Evolutionary conservation across 2,113 vertebrate genomes (phyloP).

Genomic region (Otus sunia): DNA sequence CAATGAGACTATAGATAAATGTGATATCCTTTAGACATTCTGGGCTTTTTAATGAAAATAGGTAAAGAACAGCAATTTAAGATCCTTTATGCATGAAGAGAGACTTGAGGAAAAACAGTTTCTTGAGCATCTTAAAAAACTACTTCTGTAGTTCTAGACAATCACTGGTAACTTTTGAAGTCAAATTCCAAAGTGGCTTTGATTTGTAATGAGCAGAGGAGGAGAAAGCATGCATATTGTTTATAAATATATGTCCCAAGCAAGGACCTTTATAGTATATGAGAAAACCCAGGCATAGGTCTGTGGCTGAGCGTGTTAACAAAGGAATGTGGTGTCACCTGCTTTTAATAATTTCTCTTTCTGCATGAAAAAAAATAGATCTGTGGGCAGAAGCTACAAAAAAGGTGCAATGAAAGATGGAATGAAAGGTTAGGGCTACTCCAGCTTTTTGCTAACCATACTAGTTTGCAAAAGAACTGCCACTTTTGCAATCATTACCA

Average conservation of each 20-base stretch:
- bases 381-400: neutral
- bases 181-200: neutral
- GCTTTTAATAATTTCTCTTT: conserved; percentile 47
- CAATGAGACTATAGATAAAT: neutral
- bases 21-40: neutral
- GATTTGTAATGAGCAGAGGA: neutral
- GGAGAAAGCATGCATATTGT: neutral
- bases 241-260: neutral
- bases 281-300: conserved; percentile 16
- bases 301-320: neutral
- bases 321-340: neutral
- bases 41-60: neutral
- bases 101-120: neutral
- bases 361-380: neutral
- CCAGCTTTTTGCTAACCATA: neutral
- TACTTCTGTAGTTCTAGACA: neutral
- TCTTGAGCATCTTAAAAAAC: neutral
- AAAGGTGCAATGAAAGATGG: neutral
- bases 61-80: neutral
- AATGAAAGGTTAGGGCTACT: neutral
- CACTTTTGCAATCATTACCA: neutral
- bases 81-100: neutral
- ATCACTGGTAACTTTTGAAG: conserved; percentile 26
- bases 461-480: neutral
- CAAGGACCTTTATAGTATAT: neutral